Evolutionary conservation across 2,797 vertebrate genomes (phyloP).

Genomic region (Microcaecilia unicolor): DNA sequence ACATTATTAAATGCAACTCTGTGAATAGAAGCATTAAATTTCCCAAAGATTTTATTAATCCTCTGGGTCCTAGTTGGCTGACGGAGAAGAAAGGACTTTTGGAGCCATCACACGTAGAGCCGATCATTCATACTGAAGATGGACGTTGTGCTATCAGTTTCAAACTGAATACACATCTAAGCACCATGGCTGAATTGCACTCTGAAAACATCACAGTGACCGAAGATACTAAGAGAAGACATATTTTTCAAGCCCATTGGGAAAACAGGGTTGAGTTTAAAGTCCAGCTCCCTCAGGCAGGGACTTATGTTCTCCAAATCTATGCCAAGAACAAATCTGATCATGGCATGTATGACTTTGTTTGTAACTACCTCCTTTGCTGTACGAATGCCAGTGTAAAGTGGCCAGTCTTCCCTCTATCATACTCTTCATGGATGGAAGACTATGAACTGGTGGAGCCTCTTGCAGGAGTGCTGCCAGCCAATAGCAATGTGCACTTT

Average conservation of each 20-base stretch:
- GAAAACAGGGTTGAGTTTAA: conserved; percentile 45
- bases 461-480: conserved; percentile 50
- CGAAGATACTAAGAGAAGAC: conserved; percentile 30
- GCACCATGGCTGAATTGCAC: conserved; percentile 44
- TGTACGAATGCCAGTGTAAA: conserved; percentile 50
- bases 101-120: conserved; percentile 38
- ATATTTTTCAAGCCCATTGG: conserved; percentile 47
- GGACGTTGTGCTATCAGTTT: conserved; percentile 57
- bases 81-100: conserved; percentile 54
- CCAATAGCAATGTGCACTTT: conserved; percentile 46
- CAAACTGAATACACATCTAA: conserved; percentile 40
- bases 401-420: conserved; percentile 58
- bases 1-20: conserved; percentile 43
- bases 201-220: conserved; percentile 17
- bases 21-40: conserved; percentile 41
- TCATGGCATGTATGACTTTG: conserved; percentile 42
- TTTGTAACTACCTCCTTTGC: conserved; percentile 65
- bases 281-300: conserved; percentile 54
- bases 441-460: conserved; percentile 62
- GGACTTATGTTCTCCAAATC: conserved; percentile 56
- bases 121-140: conserved; percentile 51
- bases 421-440: conserved; percentile 46
- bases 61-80: conserved; percentile 64
- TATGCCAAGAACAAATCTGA: conserved; percentile 56
- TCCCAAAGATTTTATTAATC: conserved; percentile 48